phyloP scores from a whole-genome alignment of 2,797 vertebrate genomes.

The Chaetophractus vellerosus region DNA sequence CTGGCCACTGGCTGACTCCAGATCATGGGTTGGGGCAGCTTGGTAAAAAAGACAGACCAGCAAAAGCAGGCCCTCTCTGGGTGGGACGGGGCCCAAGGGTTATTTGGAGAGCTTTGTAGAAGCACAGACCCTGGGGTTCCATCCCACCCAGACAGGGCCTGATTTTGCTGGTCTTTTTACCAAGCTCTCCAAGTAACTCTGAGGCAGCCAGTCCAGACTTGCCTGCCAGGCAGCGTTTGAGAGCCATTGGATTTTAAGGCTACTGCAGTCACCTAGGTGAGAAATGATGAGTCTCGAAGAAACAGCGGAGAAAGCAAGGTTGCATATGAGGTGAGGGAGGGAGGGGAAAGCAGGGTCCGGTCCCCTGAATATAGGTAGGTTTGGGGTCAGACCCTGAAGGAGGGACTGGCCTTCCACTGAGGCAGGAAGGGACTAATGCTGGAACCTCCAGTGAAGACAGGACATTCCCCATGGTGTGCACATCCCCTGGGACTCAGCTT shows the following conservation, averaged over 20 bases:
- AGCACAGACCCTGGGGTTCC: too few relatives aligned
- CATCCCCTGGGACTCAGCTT: not conserved
- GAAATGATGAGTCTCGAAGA: not conserved
- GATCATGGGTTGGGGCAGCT: not conserved
- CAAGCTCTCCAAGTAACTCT: not conserved
- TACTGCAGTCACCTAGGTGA: too few relatives aligned
- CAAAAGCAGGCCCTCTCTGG: not conserved
- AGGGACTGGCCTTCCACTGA: not conserved
- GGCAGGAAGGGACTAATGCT: not conserved
- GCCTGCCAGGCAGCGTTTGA: not conserved
- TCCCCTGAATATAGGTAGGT: not conserved
- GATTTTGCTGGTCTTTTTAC: too few relatives aligned
- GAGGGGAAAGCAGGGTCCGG: not conserved
- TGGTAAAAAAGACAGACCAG: not conserved
- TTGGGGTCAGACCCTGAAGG: not conserved
- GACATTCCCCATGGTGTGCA: rapidly evolving
- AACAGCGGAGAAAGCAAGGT: not conserved
- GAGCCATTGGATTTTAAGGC: not conserved
- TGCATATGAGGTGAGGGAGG: not conserved
- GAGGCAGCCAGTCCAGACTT: not conserved
- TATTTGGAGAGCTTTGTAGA: too few relatives aligned
- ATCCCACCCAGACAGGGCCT: too few relatives aligned
- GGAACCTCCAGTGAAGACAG: not conserved
- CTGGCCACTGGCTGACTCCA: not conserved
- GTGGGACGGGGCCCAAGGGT: not conserved